phyloP scores from a whole-genome alignment of 2,113 vertebrate species.

The Ciconia stormi region DNA sequence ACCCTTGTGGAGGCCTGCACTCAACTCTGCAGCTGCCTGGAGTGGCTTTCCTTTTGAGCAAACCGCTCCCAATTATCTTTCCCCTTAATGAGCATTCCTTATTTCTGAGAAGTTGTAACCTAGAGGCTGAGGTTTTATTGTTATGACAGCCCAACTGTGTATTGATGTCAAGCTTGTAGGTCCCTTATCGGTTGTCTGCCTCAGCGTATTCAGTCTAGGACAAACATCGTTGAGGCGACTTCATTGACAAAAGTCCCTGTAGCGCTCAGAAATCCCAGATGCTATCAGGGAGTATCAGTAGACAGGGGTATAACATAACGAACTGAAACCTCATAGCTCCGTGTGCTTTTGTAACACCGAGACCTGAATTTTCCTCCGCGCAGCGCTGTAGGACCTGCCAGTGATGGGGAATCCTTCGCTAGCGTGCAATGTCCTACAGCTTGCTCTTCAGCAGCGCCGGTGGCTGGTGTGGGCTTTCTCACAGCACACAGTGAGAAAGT shows the following conservation, averaged over 20 bases:
- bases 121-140: background rate
- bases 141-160: slow-evolving; percentile 1
- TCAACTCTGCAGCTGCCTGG: background rate
- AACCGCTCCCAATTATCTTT: background rate
- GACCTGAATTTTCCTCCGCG: background rate
- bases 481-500: background rate
- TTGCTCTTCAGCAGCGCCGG: background rate
- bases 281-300: slow-evolving; percentile 29
- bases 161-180: slow-evolving; percentile 52
- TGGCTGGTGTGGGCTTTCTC: background rate
- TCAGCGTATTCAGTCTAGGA: background rate
- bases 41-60: background rate
- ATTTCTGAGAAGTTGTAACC: slow-evolving; percentile 7
- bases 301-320: slow-evolving; percentile 41
- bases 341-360: background rate
- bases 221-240: background rate
- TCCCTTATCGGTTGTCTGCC: slow-evolving; percentile 36
- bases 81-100: background rate
- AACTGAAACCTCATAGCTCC: slow-evolving; percentile 57
- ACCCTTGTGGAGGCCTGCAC: background rate
- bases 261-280: slow-evolving; percentile 50
- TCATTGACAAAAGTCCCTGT: slow-evolving; percentile 7
- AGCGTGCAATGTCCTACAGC: background rate
- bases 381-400: background rate
- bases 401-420: background rate